Base-by-base conservation (phyloP, 2,113 vertebrate genomes). In the Nibea albiflora region DNA sequence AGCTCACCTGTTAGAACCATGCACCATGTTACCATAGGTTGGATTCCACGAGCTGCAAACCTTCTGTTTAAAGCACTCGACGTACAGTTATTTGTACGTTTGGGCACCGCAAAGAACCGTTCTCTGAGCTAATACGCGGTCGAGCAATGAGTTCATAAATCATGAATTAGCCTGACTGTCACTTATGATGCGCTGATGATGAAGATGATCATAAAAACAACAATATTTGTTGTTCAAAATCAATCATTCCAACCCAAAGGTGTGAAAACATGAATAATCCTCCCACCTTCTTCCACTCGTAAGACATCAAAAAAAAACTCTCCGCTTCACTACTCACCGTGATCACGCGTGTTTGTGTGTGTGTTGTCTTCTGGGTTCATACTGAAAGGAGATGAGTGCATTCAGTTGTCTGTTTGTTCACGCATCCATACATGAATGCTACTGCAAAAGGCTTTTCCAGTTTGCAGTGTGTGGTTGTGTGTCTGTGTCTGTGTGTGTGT, bases 381-480 rank as follows among this genome's bases (percentile, higher is more conserved):
- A 15, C n/a, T 64, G 64, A 83, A 83, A 78, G 31, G 71, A 86
- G 64, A 66, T 44, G 60, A 20, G 10, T 63, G 68, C 76, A 64
- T 85, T 71, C 61, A 53, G 4, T 73, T 50, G 31, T 80, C 39
- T 73, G 71, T 80, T 62, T 81, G 57, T 90, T 84, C n/a, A 65
- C 4, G 56, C 61, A 73, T 57, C 62, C 71, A 64, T 69, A 79
- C 79, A 81, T 80, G 79, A 85, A 68, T 39, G 74, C 75, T 82
- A 76, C 80, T 65, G 69, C 72, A 79, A 89, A 85, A 77, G 64
- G 70, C 52, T 84, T 85, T 83, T 83, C 70, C 69, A 85, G 60
- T 81, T 66, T 84, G 20, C 46, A 26, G 60, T 67, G 78, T 75
- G 72, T 76, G 81, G 82, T 87, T 66, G 72, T 72, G 75, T 28